A percentile compares a stretch with the other conserved stretches of the same genome.
These are phyloP conservation scores for Champsocephalus gunnari DNA, from an alignment of 2,797 vertebrate genomes.

Conservation along the genomic window DNA sequence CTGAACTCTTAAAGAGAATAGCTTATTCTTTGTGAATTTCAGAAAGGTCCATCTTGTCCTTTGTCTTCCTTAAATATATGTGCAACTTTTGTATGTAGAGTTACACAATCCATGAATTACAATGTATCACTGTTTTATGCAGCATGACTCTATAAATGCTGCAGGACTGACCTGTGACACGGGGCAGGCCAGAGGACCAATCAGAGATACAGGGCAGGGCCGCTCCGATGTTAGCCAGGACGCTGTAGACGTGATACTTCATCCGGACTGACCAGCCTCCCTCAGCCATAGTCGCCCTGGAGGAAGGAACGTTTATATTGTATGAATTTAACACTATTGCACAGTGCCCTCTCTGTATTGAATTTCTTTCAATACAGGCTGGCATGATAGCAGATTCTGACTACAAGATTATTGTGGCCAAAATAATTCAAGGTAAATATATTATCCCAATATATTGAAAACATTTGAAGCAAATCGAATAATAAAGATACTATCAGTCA, in stretches of 20 bases:
- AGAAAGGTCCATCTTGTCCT: neutral
- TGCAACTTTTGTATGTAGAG: neutral
- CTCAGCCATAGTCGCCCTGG: slow-evolving; percentile 81
- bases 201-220: slow-evolving; percentile 88
- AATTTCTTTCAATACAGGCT: neutral
- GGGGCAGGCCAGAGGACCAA: slow-evolving; percentile 90
- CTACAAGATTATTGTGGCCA: too few relatives aligned
- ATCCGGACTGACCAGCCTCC: slow-evolving; percentile 84
- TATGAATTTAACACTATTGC: neutral
- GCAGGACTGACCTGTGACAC: slow-evolving; percentile 90
- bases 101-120: slow-evolving; percentile 3
- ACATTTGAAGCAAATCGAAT: too few relatives aligned
- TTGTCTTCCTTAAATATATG: neutral
- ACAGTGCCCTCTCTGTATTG: neutral
- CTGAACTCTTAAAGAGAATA: neutral
- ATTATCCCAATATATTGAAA: too few relatives aligned
- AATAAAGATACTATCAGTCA: too few relatives aligned
- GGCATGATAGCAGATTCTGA: too few relatives aligned
- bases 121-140: neutral
- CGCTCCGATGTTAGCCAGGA: slow-evolving; percentile 89
- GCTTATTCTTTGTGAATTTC: neutral
- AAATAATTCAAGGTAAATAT: too few relatives aligned
- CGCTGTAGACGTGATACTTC: slow-evolving; percentile 92
- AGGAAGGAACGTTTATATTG: neutral
- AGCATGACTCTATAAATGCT: neutral